A percentile compares a stretch with the other conserved stretches of the same genome.
Conservation (phyloP, 2,113 vertebrate species). For the Heloderma charlesbogerti region DNA sequence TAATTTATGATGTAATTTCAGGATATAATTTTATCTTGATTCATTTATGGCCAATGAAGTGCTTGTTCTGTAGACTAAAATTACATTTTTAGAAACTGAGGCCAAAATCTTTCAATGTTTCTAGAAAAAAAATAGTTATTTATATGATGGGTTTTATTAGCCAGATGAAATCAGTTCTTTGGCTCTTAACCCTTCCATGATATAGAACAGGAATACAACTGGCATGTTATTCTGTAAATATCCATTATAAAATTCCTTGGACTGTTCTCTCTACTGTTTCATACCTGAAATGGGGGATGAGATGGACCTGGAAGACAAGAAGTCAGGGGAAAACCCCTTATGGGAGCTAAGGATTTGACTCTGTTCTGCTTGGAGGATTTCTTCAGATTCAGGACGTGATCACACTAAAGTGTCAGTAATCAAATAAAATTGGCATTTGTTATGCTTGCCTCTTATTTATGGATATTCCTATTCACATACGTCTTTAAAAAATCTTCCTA, state of each 20-base stretch:
- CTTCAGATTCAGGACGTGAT: background rate
- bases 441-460: background rate
- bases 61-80: conserved; percentile 48
- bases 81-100: conserved; percentile 46
- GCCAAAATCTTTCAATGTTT: background rate
- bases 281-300: background rate
- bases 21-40: conserved; percentile 34
- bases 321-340: background rate
- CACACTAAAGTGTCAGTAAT: background rate
- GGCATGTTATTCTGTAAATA: background rate
- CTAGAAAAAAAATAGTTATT: background rate
- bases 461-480: background rate
- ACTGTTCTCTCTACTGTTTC: background rate
- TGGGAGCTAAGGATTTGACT: background rate
- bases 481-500: background rate
- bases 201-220: background rate
- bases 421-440: background rate
- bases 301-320: background rate
- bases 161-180: background rate
- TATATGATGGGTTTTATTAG: conserved; percentile 10
- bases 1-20: conserved; percentile 17
- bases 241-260: background rate
- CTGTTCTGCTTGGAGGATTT: background rate
- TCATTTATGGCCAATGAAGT: conserved; percentile 38
- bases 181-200: background rate